These are phyloP conservation scores for Grapholita molesta DNA, from an alignment of 1,140 invertebrate genomes.

Conservation along the genomic window DNA sequence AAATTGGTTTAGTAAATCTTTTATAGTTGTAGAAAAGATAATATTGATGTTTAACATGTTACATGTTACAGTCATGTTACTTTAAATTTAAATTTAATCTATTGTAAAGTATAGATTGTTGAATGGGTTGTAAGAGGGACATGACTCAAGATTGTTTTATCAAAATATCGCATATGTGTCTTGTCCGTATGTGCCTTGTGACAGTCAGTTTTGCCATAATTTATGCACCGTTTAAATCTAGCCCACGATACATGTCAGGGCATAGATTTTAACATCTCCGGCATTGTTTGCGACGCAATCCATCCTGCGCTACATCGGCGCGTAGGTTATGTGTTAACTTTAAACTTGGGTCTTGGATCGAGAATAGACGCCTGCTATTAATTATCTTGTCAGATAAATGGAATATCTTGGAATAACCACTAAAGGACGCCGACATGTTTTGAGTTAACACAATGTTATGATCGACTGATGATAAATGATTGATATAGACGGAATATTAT, in stretches of 20 bases:
- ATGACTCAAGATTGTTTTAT: neutral
- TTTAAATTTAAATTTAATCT: too few species aligned
- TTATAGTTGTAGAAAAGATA: too few species aligned
- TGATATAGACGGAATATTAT: neutral
- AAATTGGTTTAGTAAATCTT: too few species aligned
- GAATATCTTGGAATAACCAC: neutral
- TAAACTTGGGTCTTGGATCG: neutral
- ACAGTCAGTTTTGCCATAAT: conserved; percentile 4
- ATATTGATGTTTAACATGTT: too few species aligned
- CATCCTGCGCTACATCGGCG: neutral
- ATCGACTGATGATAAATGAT: neutral
- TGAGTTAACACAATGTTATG: neutral
- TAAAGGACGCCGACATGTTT: neutral
- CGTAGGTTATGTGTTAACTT: conserved; percentile 6
- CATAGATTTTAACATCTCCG: conserved; percentile 3
- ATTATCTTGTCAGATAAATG: conserved; percentile 4
- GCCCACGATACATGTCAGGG: conserved; percentile 6
- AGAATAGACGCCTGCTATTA: neutral
- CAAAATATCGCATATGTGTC: neutral
- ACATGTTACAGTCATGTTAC: too few species aligned
- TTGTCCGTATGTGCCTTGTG: neutral
- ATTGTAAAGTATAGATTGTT: too few species aligned
- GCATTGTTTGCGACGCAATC: conserved; percentile 2
- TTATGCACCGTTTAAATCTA: conserved; percentile 12
- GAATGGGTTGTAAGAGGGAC: too few species aligned